A percentile compares a stretch with the other conserved stretches of the same genome.
These are phyloP conservation scores for Chamaedrilus cognettii DNA, from an alignment of 2,888 invertebrate genomes.

Conservation along the genomic window DNA sequence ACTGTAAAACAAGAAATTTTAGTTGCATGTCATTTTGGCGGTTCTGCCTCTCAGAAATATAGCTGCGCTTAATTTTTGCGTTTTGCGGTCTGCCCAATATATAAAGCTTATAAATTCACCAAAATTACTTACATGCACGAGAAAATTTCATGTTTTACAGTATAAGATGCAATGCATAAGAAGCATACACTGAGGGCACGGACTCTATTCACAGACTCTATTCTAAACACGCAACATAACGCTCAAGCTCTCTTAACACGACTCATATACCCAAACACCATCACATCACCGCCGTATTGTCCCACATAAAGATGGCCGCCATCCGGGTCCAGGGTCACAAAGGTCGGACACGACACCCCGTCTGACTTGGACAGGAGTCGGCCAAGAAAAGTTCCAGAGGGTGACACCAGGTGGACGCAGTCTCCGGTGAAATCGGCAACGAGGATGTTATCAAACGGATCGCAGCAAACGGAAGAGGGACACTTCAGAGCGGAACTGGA, in stretches of 20 bases:
- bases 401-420: not conserved
- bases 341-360: slow-evolving; percentile 1
- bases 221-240: too few relatives aligned
- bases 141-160: too few relatives aligned
- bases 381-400: not conserved
- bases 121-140: too few relatives aligned
- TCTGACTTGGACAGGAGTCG: not conserved
- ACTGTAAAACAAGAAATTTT: too few relatives aligned
- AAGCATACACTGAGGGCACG: too few relatives aligned
- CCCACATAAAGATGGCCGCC: not conserved
- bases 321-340: not conserved
- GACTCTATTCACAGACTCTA: too few relatives aligned
- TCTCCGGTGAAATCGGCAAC: slow-evolving; percentile 5
- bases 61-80: too few relatives aligned
- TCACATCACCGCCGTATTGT: not conserved
- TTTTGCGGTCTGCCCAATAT: too few relatives aligned
- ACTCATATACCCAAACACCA: slow-evolving; percentile 1
- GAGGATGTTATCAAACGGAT: slow-evolving; percentile 3
- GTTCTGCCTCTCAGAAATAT: too few relatives aligned
- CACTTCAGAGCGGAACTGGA: not conserved
- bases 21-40: too few relatives aligned
- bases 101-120: too few relatives aligned
- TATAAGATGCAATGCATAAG: too few relatives aligned
- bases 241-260: not conserved
- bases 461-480: not conserved